Conservation (phyloP, 2,888 invertebrate genomes). For the Lasius fuliginosus region DNA sequence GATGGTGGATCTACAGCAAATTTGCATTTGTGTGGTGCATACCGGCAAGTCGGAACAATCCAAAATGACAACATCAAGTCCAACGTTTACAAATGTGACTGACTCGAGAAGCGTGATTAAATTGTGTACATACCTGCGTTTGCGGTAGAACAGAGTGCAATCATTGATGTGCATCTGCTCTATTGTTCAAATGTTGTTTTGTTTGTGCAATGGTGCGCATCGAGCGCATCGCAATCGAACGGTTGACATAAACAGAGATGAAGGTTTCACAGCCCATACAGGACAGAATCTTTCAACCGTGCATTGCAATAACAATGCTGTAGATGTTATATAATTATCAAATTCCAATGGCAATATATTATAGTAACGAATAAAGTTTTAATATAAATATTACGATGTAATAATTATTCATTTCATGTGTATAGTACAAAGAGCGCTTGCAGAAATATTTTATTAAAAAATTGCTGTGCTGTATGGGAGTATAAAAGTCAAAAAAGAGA, state of each 20-base stretch:
- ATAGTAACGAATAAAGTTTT: not conserved
- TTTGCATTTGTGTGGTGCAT: not conserved
- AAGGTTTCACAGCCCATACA: not conserved
- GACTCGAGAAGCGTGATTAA: not conserved
- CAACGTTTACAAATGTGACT: not conserved
- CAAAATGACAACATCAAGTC: not conserved
- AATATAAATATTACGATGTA: not conserved
- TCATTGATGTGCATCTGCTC: not conserved
- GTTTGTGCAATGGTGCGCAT: not conserved
- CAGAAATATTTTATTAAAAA: not conserved
- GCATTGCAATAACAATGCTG: not conserved
- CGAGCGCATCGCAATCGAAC: not conserved
- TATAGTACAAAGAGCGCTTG: not conserved
- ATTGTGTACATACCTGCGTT: not conserved
- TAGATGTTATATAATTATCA: not conserved
- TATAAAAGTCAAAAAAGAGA: not conserved
- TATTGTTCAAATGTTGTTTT: not conserved
- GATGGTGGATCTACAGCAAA: not conserved
- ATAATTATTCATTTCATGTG: not conserved
- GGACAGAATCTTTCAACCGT: not conserved
- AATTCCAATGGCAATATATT: not conserved
- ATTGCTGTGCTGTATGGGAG: not conserved
- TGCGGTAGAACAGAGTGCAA: not conserved
- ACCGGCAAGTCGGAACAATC: not conserved
- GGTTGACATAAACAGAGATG: not conserved